Percentiles rank a stretch among this genome's conserved stretches.
Evolutionary conservation across 2,888 invertebrate genomes (phyloP).

Genomic region (Cheilosia vulpina): DNA sequence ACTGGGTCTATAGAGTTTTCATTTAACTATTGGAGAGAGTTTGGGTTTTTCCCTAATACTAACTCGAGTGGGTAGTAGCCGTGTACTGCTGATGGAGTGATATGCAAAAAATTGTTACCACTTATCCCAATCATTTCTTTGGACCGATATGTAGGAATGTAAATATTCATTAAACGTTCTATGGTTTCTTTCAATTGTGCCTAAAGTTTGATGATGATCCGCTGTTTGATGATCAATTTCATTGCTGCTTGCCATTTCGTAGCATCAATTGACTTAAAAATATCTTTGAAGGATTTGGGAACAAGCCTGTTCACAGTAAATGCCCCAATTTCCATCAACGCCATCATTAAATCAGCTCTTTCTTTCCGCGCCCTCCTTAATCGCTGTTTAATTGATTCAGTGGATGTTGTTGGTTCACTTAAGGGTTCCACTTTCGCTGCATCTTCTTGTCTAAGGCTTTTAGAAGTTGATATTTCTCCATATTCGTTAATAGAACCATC

Average conservation of each 20-base stretch:
- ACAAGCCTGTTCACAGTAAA: neutral
- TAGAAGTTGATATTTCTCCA: too few relatives aligned
- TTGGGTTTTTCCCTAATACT: slow-evolving; percentile 51
- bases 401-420: neutral
- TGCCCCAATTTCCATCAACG: slow-evolving; percentile 17
- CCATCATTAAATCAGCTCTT: slow-evolving; percentile 7
- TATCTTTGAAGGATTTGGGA: neutral
- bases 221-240: too few relatives aligned
- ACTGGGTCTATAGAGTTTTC: slow-evolving; percentile 26
- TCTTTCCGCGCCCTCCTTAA: neutral
- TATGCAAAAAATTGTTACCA: neutral
- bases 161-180: slow-evolving; percentile 61
- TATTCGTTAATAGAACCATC: too few relatives aligned
- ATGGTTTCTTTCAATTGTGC: slow-evolving; percentile 56
- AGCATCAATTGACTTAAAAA: neutral
- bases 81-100: slow-evolving; percentile 30
- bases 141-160: slow-evolving; percentile 9
- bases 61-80: slow-evolving; percentile 47
- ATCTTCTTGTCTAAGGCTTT: too few relatives aligned
- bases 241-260: too few relatives aligned
- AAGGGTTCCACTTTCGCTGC: neutral
- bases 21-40: slow-evolving; percentile 3
- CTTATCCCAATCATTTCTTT: too few relatives aligned
- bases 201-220: slow-evolving; percentile 48
- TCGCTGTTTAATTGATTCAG: too few relatives aligned